A percentile compares a stretch with the other conserved stretches of the same genome.
phyloP scores from a whole-genome alignment of 2,797 vertebrate genomes.

The Sciaenops ocellatus region DNA sequence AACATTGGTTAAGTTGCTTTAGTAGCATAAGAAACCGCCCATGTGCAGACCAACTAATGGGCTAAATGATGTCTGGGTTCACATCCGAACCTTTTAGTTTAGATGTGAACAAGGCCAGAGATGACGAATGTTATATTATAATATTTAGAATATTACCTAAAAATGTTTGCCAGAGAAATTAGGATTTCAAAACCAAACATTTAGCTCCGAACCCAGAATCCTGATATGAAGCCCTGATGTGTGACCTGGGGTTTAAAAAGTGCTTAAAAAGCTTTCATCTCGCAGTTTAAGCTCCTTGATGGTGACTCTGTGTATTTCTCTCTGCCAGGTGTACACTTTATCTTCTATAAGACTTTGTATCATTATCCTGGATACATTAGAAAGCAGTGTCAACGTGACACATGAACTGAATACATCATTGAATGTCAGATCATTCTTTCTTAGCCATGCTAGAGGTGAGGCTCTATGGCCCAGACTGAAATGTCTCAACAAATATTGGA shows the following conservation, averaged over 20 bases:
- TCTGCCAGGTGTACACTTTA: slow-evolving; percentile 11
- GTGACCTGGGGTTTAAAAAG: not conserved
- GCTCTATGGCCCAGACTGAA: too few relatives aligned
- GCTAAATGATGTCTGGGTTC: not conserved
- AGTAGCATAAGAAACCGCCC: slow-evolving; percentile 1
- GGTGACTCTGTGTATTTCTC: slow-evolving; percentile 5
- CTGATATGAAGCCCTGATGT: not conserved
- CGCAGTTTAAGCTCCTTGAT: not conserved
- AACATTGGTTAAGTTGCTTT: not conserved
- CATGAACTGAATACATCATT: not conserved
- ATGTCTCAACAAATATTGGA: too few relatives aligned
- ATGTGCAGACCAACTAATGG: not conserved
- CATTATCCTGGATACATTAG: not conserved
- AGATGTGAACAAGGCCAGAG: not conserved
- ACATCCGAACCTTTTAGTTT: slow-evolving; percentile 17
- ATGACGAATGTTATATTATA: not conserved
- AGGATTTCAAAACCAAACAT: slow-evolving; percentile 1
- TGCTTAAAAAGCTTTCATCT: not conserved
- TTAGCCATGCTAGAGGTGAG: not conserved
- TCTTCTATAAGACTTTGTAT: not conserved
- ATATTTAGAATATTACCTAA: not conserved
- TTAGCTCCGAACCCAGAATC: not conserved
- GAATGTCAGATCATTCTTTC: not conserved
- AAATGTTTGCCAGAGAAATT: not conserved
- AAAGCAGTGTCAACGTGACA: not conserved